Evolutionary conservation across 92 coral and sea anemone genomes (phyloP).

Genomic region (Parazoanthus darwini): DNA sequence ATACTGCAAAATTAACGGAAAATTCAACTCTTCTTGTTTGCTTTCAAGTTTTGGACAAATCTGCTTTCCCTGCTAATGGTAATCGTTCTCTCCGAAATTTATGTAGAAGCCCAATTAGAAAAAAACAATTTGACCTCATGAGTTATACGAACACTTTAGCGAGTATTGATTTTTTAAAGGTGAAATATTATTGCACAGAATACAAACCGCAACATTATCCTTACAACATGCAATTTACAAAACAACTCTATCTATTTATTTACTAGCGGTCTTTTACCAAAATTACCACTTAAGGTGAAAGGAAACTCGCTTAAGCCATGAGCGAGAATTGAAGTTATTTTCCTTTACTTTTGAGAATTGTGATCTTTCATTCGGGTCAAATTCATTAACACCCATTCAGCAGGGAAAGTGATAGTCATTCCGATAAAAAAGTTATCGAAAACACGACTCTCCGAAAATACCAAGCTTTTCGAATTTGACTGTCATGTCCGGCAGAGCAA

Average conservation of each 20-base stretch:
- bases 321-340: background rate
- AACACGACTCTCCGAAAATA: background rate
- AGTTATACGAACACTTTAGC: background rate
- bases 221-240: background rate
- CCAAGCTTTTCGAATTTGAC: background rate
- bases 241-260: background rate
- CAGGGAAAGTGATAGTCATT: background rate
- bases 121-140: background rate
- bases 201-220: background rate
- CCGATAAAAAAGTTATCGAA: background rate
- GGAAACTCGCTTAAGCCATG: background rate
- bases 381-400: background rate
- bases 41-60: conserved; percentile 14
- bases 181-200: background rate
- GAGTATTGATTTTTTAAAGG: background rate
- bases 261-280: conserved; percentile 21
- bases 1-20: conserved; percentile 18
- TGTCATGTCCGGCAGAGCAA: conserved; percentile 4
- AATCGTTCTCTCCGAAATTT: background rate
- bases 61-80: background rate
- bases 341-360: background rate
- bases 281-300: conserved; percentile 12
- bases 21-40: background rate
- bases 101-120: background rate
- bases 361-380: background rate